Percentiles rank a stretch among this genome's conserved stretches.
phyloP scores from a whole-genome alignment of 2,888 invertebrate genomes.

The Matsumyia berberina region DNA sequence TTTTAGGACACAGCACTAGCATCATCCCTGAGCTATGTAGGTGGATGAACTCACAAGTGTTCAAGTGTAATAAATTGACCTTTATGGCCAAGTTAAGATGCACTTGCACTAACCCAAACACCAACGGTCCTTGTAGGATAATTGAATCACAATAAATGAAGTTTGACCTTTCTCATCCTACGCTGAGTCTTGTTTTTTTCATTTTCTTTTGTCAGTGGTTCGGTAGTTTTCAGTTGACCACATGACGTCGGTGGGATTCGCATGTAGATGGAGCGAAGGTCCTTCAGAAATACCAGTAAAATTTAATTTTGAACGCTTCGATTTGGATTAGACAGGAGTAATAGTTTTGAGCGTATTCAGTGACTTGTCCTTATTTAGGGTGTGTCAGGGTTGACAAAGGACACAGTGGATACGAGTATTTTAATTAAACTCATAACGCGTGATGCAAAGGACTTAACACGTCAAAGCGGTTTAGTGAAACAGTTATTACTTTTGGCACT shows the following conservation, averaged over 20 bases:
- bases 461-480: background rate
- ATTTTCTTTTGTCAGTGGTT: background rate
- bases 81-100: constrained; percentile 62
- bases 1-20: background rate
- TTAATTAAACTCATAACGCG: background rate
- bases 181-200: background rate
- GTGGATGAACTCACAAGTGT: constrained; percentile 52
- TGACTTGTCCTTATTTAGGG: background rate
- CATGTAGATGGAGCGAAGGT: background rate
- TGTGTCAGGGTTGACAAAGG: background rate
- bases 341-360: background rate
- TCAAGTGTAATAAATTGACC: constrained; percentile 64
- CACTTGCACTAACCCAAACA: constrained; percentile 68
- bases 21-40: background rate
- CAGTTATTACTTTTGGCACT: too few relatives aligned
- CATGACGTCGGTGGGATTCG: background rate
- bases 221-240: background rate
- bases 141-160: constrained; percentile 68
- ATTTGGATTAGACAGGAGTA: constrained; percentile 13
- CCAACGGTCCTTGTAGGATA: constrained; percentile 60
- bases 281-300: background rate
- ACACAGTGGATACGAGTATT: background rate
- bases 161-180: constrained; percentile 9
- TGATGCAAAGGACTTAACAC: background rate
- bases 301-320: constrained; percentile 26